These are phyloP conservation scores for Drosophila peninsularis DNA, from an alignment of 2,888 invertebrate genomes.

Conservation along the genomic window DNA sequence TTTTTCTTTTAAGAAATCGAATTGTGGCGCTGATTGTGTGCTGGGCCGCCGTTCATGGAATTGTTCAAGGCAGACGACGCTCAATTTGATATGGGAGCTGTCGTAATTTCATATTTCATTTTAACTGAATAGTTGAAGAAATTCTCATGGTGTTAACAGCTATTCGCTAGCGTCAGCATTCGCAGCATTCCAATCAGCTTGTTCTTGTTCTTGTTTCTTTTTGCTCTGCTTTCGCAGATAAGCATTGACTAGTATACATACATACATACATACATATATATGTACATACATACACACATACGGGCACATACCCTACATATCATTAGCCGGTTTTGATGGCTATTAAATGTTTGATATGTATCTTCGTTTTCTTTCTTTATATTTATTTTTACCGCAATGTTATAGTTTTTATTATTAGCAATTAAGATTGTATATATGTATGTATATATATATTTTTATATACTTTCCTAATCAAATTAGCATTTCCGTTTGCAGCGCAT, in stretches of 20 bases:
- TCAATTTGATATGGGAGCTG: slow-evolving; percentile 40
- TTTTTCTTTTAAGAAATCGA: slow-evolving; percentile 42
- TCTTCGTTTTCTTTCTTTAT: neutral
- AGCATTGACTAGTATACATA: neutral
- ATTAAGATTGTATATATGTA: neutral
- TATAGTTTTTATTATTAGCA: neutral
- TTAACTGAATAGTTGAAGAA: slow-evolving; percentile 8
- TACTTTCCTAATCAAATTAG: neutral
- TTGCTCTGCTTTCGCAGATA: slow-evolving; percentile 20
- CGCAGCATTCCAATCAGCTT: slow-evolving; percentile 36
- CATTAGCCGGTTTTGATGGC: slow-evolving; percentile 14
- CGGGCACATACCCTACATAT: slow-evolving; percentile 4
- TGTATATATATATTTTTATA: neutral
- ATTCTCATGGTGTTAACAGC: slow-evolving; percentile 41
- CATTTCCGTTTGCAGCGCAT: slow-evolving; percentile 3
- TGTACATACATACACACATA: neutral
- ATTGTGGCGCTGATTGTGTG: slow-evolving; percentile 27
- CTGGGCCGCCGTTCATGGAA: slow-evolving; percentile 33
- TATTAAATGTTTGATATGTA: neutral
- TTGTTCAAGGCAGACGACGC: slow-evolving; percentile 31
- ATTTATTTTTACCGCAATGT: neutral
- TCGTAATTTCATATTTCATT: slow-evolving; percentile 18
- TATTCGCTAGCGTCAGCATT: slow-evolving; percentile 46
- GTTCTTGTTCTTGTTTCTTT: slow-evolving; percentile 11
- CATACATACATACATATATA: neutral